These are phyloP conservation scores for Brachyptera putata DNA, from an alignment of 2,888 invertebrate species.

Conservation along the genomic window DNA sequence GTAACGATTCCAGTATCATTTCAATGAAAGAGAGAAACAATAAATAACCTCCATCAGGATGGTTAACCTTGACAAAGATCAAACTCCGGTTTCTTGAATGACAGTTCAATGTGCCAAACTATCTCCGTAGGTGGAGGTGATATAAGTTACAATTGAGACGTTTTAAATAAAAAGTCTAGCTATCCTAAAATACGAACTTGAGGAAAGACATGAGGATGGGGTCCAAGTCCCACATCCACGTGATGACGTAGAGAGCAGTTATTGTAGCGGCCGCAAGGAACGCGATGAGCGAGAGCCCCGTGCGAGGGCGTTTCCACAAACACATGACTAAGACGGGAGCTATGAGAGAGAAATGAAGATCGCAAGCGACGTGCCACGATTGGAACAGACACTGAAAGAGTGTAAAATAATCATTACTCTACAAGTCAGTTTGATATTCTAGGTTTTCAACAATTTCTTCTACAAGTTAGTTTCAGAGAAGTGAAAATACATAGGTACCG, in stretches of 20 bases:
- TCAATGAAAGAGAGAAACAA: too few relatives aligned
- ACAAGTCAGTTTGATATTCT: not conserved
- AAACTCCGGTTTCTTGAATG: too few relatives aligned
- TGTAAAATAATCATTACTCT: not conserved
- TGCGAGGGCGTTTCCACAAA: conserved; percentile 19
- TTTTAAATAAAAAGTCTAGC: too few relatives aligned
- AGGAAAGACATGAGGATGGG: conserved; percentile 24
- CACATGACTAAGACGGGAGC: conserved; percentile 46
- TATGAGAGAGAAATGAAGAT: conserved; percentile 64
- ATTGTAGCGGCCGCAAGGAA: conserved; percentile 18
- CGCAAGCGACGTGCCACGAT: conserved; percentile 66
- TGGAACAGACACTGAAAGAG: conserved; percentile 58
- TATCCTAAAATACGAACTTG: conserved; percentile 21
- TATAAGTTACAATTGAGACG: too few relatives aligned
- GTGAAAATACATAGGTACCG: too few relatives aligned
- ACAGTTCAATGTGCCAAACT: too few relatives aligned
- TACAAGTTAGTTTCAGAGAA: too few relatives aligned
- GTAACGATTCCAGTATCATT: too few relatives aligned
- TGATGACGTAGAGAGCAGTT: conserved; percentile 18
- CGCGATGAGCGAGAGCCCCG: conserved; percentile 14
- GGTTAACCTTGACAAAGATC: too few relatives aligned
- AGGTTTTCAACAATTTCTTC: too few relatives aligned
- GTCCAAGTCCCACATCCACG: conserved; percentile 14
- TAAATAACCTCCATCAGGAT: too few relatives aligned
- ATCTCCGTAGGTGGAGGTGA: too few relatives aligned